phyloP scores from a whole-genome alignment of 1,140 invertebrate genomes.

The Tetraneura akinire region DNA sequence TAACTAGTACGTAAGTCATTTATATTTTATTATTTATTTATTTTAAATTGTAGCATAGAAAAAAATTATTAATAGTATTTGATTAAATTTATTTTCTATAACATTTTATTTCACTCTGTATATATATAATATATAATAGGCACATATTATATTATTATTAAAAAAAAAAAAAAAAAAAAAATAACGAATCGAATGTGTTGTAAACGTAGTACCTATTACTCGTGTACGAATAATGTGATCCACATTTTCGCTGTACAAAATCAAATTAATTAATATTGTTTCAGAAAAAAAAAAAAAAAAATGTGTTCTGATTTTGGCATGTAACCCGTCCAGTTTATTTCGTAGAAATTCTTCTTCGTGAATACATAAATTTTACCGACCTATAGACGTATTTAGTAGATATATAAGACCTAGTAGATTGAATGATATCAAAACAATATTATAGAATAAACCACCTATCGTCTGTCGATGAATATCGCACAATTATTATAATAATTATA shows the following conservation, averaged over 20 bases:
- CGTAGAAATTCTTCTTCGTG: neutral
- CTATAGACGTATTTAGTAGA: too few species aligned
- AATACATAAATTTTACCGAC: too few species aligned
- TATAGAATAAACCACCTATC: too few species aligned
- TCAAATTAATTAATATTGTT: conserved; percentile 46
- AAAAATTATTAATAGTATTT: conserved; percentile 21
- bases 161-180: conserved; percentile 23
- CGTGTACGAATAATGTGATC: conserved; percentile 48
- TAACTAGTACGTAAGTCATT: conserved; percentile 38
- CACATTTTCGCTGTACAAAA: conserved; percentile 45
- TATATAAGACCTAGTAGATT: too few species aligned
- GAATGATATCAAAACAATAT: too few species aligned
- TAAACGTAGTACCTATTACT: conserved; percentile 28
- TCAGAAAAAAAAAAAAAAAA: conserved; percentile 43
- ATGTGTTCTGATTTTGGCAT: conserved; percentile 17
- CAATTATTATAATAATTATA: too few species aligned
- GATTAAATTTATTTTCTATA: conserved; percentile 42
- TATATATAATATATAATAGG: too few species aligned
- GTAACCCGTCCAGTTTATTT: neutral
- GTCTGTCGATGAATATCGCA: too few species aligned
- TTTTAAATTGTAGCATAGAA: conserved; percentile 23
- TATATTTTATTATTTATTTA: neutral
- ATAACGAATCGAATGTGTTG: conserved; percentile 22
- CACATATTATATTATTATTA: conserved; percentile 45
- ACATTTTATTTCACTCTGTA: conserved; percentile 46